Conservation (phyloP, 2,888 invertebrate species). For the Podabrus alpinus region DNA sequence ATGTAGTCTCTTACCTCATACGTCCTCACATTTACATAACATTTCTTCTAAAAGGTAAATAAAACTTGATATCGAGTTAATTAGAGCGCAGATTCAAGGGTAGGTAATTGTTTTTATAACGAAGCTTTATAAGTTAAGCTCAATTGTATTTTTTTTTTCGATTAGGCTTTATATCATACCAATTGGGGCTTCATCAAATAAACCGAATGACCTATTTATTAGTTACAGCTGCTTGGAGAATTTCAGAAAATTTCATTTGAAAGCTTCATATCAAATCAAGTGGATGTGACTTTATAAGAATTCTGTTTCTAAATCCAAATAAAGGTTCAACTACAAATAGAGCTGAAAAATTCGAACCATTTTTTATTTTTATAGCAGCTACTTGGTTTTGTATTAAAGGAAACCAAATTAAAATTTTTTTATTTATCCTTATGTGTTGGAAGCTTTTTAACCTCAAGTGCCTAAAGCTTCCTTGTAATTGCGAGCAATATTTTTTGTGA, state of each 20-base stretch:
- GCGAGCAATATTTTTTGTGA: background rate
- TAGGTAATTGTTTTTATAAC: constrained; percentile 23
- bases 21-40: background rate
- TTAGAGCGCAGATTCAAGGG: constrained; percentile 8
- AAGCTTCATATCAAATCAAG: background rate
- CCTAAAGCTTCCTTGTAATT: background rate
- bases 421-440: background rate
- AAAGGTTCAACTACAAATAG: background rate
- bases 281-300: background rate
- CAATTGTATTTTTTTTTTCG: constrained; percentile 26
- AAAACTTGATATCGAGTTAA: background rate
- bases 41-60: background rate
- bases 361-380: background rate
- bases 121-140: constrained; percentile 28
- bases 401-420: background rate
- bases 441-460: background rate
- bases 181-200: constrained; percentile 24
- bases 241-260: constrained; percentile 3
- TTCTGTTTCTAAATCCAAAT: background rate
- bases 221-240: constrained; percentile 7
- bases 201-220: constrained; percentile 19
- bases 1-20: background rate
- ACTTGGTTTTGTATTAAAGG: background rate
- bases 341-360: background rate
- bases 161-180: constrained; percentile 18